Evolutionary conservation across 1,140 invertebrate species (phyloP).

Genomic region (Sminthurinus signatus): DNA sequence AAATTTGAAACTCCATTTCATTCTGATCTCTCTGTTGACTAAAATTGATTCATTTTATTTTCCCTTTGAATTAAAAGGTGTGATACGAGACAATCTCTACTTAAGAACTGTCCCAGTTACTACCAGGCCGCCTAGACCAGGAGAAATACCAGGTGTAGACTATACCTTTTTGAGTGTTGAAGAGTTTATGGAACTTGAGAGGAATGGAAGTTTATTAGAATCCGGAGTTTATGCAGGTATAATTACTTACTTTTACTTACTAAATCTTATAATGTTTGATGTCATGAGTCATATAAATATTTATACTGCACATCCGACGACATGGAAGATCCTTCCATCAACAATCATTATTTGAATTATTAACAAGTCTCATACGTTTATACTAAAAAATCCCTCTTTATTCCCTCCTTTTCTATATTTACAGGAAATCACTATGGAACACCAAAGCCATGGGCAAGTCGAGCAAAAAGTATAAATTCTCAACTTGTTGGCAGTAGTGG

Average conservation of each 20-base stretch:
- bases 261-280: too few species aligned
- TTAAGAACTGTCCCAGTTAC: conserved; percentile 63
- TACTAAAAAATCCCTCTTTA: too few species aligned
- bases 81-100: conserved; percentile 63
- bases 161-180: conserved; percentile 58
- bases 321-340: too few species aligned
- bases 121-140: conserved; percentile 53
- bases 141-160: conserved; percentile 60
- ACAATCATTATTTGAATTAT: too few species aligned
- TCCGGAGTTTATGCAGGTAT: conserved; percentile 62
- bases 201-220: conserved; percentile 57
- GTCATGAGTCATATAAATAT: too few species aligned
- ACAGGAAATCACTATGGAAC: conserved; percentile 55
- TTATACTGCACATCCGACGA: too few species aligned
- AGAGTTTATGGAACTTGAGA: conserved; percentile 57
- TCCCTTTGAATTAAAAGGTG: conserved; percentile 52
- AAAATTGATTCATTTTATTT: too few species aligned
- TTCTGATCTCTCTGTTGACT: too few species aligned
- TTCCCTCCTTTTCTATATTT: too few species aligned
- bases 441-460: conserved; percentile 47
- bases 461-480: conserved; percentile 23
- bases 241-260: too few species aligned
- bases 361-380: too few species aligned
- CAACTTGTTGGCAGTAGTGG: neutral
- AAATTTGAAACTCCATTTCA: too few species aligned